These are phyloP conservation scores for Clivina fossor DNA, from an alignment of 2,888 invertebrate species.

Conservation along the genomic window DNA sequence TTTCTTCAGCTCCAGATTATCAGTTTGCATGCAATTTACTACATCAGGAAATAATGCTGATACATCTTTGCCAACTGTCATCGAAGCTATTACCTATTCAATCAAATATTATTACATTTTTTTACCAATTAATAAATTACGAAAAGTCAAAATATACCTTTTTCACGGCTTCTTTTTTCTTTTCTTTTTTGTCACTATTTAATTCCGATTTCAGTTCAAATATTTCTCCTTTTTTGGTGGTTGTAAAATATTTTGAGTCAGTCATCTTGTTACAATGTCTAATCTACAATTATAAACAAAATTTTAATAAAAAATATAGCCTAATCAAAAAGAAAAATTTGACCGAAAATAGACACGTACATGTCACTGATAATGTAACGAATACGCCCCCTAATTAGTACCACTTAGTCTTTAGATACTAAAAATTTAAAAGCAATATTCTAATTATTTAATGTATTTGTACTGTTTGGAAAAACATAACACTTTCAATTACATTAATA, in stretches of 20 bases:
- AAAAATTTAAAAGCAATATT: too few species aligned
- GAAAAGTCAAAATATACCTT: conserved; percentile 76
- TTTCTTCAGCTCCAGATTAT: conserved; percentile 97
- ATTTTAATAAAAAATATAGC: too few species aligned
- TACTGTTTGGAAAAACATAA: too few species aligned
- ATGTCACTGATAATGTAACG: not conserved
- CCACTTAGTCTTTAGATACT: too few species aligned
- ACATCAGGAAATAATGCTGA: conserved; percentile 98
- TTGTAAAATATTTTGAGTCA: conserved; percentile 99
- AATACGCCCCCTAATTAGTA: conserved; percentile 23
- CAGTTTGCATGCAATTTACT: conserved; percentile 99
- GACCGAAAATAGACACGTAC: conserved; percentile 24
- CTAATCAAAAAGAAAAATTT: too few species aligned
- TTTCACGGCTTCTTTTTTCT: conserved; percentile 99
- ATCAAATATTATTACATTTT: too few species aligned
- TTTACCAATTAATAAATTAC: too few species aligned
- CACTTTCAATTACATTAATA: too few species aligned
- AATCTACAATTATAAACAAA: not conserved
- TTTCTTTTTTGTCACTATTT: conserved; percentile 99
- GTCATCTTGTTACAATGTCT: conserved; percentile 69
- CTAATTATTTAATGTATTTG: too few species aligned
- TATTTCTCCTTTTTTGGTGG: conserved; percentile 99
- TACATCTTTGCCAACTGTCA: conserved; percentile 99
- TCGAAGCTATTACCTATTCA: conserved; percentile 94
- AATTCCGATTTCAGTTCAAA: conserved; percentile 98